A percentile compares a stretch with the other conserved stretches of the same genome.
These are phyloP conservation scores for Pyrocephalus nanus DNA, from an alignment of 2,797 vertebrate species.

Conservation along the genomic window DNA sequence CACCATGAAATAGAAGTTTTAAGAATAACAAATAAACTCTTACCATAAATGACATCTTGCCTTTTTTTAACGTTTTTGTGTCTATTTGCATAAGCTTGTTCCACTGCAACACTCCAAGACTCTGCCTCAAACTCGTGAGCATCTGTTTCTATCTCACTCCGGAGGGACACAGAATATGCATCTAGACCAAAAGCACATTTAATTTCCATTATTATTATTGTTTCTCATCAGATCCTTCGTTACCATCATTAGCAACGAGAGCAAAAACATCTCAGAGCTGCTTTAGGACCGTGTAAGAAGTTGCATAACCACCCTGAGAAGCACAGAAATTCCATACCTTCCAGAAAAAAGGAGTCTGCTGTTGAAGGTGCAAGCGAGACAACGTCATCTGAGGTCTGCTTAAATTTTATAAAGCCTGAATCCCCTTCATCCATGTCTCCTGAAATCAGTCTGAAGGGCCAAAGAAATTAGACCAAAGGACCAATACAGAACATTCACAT, in stretches of 20 bases:
- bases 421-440: slow-evolving; percentile 97
- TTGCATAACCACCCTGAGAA: background rate
- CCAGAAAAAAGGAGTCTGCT: slow-evolving; percentile 86
- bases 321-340: slow-evolving; percentile 80
- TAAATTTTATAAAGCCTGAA: slow-evolving; percentile 77
- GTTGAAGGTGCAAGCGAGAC: slow-evolving; percentile 84
- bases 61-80: slow-evolving; percentile 85
- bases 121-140: slow-evolving; percentile 89
- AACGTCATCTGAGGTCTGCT: slow-evolving; percentile 84
- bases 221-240: background rate
- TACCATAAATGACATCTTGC: slow-evolving; percentile 96
- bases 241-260: background rate
- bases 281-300: background rate
- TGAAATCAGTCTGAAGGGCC: slow-evolving; percentile 78
- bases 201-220: background rate
- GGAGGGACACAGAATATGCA: slow-evolving; percentile 80
- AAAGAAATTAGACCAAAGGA: slow-evolving; percentile 16
- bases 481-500: background rate
- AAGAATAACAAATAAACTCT: background rate
- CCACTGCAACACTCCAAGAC: slow-evolving; percentile 93
- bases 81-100: slow-evolving; percentile 82
- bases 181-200: slow-evolving; percentile 73
- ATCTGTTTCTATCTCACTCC: slow-evolving; percentile 86
- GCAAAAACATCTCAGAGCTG: background rate
- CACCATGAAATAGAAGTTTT: accelerated